Evolutionary conservation across 64 coral and sea anemone species (phyloP).

Genomic region (Stichodactyla helianthus): DNA sequence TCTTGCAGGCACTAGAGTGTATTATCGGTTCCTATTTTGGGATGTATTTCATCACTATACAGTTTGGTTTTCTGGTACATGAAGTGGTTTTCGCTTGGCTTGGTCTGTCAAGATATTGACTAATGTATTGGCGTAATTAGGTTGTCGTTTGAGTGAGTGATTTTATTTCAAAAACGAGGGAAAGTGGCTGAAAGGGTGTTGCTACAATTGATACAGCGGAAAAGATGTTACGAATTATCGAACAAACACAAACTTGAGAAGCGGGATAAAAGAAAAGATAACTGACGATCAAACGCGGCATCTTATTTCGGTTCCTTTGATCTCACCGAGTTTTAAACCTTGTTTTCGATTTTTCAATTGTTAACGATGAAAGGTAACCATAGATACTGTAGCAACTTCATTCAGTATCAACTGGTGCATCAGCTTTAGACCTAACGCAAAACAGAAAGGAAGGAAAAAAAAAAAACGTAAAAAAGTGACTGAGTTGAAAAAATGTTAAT

Average conservation of each 20-base stretch:
- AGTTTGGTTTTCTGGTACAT: conserved; percentile 1
- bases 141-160: not conserved
- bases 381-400: not conserved
- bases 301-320: not conserved
- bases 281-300: not conserved
- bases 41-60: not conserved
- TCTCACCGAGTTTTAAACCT: not conserved
- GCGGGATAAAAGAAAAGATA: not conserved
- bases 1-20: not conserved
- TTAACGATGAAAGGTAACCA: not conserved
- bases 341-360: not conserved
- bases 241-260: not conserved
- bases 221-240: not conserved
- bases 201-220: conserved; percentile 2
- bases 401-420: not conserved
- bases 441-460: not conserved
- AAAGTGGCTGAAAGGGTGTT: conserved; percentile 5
- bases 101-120: conserved; percentile 17
- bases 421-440: not conserved
- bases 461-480: not conserved
- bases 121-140: conserved; percentile 12
- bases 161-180: not conserved
- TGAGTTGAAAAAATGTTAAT: not conserved
- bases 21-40: conserved; percentile 22
- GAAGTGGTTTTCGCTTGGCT: conserved; percentile 10